phyloP scores from a whole-genome alignment of 2,113 vertebrate species.

The Hippocampus zosterae region DNA sequence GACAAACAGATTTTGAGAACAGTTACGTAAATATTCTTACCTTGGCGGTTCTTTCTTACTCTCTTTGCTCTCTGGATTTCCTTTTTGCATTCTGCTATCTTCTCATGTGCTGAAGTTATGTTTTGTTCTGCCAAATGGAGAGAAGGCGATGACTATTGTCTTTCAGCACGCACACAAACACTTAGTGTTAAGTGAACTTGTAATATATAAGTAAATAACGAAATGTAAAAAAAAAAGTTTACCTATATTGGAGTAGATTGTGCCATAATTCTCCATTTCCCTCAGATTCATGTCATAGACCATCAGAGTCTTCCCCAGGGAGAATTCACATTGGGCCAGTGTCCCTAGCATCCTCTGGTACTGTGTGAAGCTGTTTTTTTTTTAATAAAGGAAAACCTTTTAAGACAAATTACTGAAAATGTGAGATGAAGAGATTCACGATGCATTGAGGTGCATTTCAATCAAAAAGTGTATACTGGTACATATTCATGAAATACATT shows the following conservation, averaged over 20 bases:
- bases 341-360: constrained; percentile 94
- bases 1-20: background rate
- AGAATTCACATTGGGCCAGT: constrained; percentile 94
- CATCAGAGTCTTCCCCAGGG: constrained; percentile 95
- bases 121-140: constrained; percentile 76
- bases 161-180: background rate
- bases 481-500: too few relatives aligned
- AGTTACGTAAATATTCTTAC: constrained; percentile 60
- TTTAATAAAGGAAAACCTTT: background rate
- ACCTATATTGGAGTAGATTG: constrained; percentile 94
- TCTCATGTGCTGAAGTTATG: constrained; percentile 92
- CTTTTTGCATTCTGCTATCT: constrained; percentile 96
- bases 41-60: constrained; percentile 97
- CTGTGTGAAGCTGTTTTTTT: constrained; percentile 80
- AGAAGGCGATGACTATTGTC: background rate
- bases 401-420: background rate
- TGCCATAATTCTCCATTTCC: constrained; percentile 99
- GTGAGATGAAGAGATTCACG: background rate
- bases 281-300: constrained; percentile 97
- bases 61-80: constrained; percentile 96
- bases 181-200: background rate
- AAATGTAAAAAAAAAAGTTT: constrained; percentile 14
- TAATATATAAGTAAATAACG: background rate
- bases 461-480: too few relatives aligned
- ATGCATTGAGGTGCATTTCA: background rate